phyloP scores from a whole-genome alignment of 2,113 vertebrate species.

The Ctenomys sociabilis region DNA sequence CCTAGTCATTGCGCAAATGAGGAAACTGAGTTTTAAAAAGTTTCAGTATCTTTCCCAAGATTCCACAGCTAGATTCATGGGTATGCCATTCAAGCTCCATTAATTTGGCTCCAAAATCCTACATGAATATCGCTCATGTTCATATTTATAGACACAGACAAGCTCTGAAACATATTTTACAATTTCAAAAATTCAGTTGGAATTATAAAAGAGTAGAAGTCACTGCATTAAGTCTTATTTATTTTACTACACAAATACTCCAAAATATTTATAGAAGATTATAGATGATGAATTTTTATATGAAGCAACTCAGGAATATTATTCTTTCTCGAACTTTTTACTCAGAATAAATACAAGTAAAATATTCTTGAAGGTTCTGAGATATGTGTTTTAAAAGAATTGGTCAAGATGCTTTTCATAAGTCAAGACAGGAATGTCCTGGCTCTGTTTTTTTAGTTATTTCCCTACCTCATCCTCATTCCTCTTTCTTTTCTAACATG shows the following conservation, averaged over 20 bases:
- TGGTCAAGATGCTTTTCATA: not conserved
- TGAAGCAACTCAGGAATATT: not conserved
- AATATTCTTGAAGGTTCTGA: not conserved
- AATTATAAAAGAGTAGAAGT: not conserved
- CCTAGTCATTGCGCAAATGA: not conserved
- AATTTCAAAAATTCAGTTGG: not conserved
- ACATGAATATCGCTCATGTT: not conserved
- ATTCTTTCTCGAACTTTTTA: not conserved
- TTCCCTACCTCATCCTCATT: rapidly evolving
- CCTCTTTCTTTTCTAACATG: not conserved
- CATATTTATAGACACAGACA: not conserved
- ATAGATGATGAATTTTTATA: not conserved
- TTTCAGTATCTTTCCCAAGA: not conserved
- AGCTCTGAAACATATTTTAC: not conserved
- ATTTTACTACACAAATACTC: not conserved
- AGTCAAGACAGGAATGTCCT: not conserved
- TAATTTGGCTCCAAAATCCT: not conserved
- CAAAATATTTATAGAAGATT: not conserved
- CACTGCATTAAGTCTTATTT: not conserved
- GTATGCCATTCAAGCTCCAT: not conserved
- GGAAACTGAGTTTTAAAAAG: not conserved
- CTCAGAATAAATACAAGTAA: not conserved
- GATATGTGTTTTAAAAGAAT: not conserved
- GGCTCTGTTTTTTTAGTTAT: not conserved
- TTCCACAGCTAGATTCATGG: not conserved